Evolutionary conservation across 2,113 vertebrate genomes (phyloP), one percentile per base, ranked within the genome.

Genomic region (Cricetomys ansorgei): DNA sequence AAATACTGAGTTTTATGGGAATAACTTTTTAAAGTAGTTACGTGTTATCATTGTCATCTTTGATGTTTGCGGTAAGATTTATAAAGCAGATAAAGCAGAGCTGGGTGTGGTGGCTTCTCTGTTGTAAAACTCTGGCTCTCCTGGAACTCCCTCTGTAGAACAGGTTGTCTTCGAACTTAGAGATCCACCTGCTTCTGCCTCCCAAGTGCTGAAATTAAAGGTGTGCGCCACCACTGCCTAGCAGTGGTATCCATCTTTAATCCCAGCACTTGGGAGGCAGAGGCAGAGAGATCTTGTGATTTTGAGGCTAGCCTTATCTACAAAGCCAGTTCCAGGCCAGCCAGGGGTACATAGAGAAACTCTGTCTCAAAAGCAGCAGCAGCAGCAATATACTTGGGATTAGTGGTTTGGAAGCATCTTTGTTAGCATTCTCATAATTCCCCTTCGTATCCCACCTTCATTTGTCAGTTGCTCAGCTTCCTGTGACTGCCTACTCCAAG

Each of bases 51-150:
- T 43, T 57, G 75, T 16, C 40, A 53, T 62, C 45, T 72, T 43
- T 73, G 13, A 53, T 17, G 76, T 83, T 75, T 94, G 88, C 64
- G 80, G 9, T 40, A 80, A 93, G 80, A 73, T 93, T 79, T 91
- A 34, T 75, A 62, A 59, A 73, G 37, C 45, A 67, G 31, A 45
- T 83, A 8, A 8, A 76, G 62, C 57, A 80, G 43, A 76, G 50
- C 17, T 9, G n/a, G 50, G 19, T 55, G n/a, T 55, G 34, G 34
- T 37, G n/a, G n/a, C n/a, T n/a, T n/a, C n/a, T n/a, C n/a, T n/a
- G n/a, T n/a, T n/a, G n/a, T n/a, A n/a, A n/a, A n/a, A n/a, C n/a
- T n/a, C n/a, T n/a, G n/a, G n/a, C n/a, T n/a, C n/a, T n/a, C n/a
- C n/a, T n/a, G n/a, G n/a, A n/a, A n/a, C n/a, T n/a, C n/a, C n/a